Evolutionary conservation across 23 tunicate genomes (phyloP).

Genomic region (Styela plicata): DNA sequence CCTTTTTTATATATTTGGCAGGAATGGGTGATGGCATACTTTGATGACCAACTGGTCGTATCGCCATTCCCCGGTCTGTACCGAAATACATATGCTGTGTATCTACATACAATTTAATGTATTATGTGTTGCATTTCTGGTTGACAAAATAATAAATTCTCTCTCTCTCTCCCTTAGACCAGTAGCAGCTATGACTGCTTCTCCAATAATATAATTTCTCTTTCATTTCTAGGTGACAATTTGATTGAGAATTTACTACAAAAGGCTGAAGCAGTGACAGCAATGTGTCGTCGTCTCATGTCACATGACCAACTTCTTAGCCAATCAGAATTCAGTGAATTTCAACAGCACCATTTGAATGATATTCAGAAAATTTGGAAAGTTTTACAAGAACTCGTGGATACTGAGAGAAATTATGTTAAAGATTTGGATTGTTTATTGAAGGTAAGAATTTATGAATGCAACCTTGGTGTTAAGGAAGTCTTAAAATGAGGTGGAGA

Average conservation of each 20-base stretch:
- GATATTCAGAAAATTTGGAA: slow-evolving; percentile 16
- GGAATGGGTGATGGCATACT: too few species aligned
- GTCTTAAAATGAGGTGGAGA: too few species aligned
- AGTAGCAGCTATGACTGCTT: neutral
- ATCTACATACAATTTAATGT: too few species aligned
- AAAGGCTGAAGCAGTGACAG: slow-evolving; percentile 25
- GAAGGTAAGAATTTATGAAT: neutral
- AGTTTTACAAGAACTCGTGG: slow-evolving; percentile 22
- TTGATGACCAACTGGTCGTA: too few species aligned
- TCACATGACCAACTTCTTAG: neutral
- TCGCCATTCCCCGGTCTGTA: too few species aligned
- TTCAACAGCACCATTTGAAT: neutral
- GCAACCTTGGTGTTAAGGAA: too few species aligned
- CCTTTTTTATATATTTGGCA: too few species aligned
- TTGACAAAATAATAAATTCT: too few species aligned
- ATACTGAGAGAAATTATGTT: slow-evolving; percentile 21
- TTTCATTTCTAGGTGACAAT: neutral
- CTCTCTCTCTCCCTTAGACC: too few species aligned
- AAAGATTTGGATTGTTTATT: slow-evolving; percentile 13
- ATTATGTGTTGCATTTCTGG: too few species aligned
- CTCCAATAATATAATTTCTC: neutral
- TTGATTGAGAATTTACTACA: slow-evolving; percentile 13
- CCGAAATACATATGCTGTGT: too few species aligned
- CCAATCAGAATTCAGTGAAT: neutral
- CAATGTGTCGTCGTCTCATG: neutral